Conservation (phyloP, 2,888 invertebrate genomes). For the Dusona sp. region DNA sequence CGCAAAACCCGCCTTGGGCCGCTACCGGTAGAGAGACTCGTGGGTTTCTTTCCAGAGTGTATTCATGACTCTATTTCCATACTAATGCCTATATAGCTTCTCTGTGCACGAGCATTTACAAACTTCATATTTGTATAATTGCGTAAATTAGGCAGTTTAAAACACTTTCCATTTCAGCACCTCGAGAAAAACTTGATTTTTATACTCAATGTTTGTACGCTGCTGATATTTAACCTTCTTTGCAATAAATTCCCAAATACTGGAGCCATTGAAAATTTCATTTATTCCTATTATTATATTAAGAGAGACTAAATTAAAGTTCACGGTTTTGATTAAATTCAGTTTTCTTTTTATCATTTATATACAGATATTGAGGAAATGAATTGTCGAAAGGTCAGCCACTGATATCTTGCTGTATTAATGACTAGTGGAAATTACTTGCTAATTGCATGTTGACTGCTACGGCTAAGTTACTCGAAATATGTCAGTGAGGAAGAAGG, state of each 20-base stretch:
- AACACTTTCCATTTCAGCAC: slow-evolving; percentile 31
- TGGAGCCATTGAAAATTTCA: neutral
- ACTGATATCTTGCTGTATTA: slow-evolving; percentile 66
- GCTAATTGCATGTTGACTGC: slow-evolving; percentile 79
- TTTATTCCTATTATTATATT: too few species aligned
- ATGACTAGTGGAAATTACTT: slow-evolving; percentile 75
- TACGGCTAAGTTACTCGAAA: slow-evolving; percentile 46
- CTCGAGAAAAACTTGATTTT: slow-evolving; percentile 22
- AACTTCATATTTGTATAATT: slow-evolving; percentile 39
- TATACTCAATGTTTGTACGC: neutral
- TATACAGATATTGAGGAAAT: slow-evolving; percentile 27
- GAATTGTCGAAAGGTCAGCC: slow-evolving; percentile 46
- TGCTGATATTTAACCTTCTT: neutral
- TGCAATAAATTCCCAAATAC: neutral
- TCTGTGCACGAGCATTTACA: neutral
- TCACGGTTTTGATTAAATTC: neutral
- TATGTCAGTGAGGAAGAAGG: slow-evolving; percentile 49
- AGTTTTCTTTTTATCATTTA: neutral
- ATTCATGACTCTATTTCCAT: slow-evolving; percentile 17
- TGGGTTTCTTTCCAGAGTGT: slow-evolving; percentile 4
- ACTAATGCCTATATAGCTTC: slow-evolving; percentile 1
- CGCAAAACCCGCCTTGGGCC: slow-evolving; percentile 50
- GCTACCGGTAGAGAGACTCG: slow-evolving; percentile 42
- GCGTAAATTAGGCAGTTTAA: slow-evolving; percentile 15
- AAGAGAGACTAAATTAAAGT: too few species aligned